A percentile compares a stretch with the other conserved stretches of the same genome.
phyloP scores from a whole-genome alignment of 2,113 vertebrate genomes.

The Halichoerus grypus region DNA sequence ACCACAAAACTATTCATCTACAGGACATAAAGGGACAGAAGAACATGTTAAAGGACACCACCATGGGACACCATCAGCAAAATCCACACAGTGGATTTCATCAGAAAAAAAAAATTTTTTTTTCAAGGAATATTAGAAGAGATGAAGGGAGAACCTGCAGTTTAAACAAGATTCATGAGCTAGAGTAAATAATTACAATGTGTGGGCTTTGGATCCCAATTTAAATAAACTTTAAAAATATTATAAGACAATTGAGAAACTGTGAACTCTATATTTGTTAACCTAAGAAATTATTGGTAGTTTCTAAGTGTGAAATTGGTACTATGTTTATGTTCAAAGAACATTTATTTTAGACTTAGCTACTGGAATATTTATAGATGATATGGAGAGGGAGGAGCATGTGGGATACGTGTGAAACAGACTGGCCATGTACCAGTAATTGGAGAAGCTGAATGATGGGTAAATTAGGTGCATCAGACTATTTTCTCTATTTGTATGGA shows the following conservation, averaged over 20 bases:
- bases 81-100: neutral
- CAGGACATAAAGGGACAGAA: neutral
- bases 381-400: neutral
- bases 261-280: neutral
- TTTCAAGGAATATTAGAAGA: neutral
- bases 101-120: neutral
- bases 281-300: conserved; percentile 15
- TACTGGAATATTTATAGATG: neutral
- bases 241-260: neutral
- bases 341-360: conserved; percentile 20
- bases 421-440: neutral
- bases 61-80: neutral
- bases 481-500: neutral
- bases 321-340: neutral
- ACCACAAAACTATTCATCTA: neutral
- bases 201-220: neutral
- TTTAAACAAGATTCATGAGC: conserved; percentile 21
- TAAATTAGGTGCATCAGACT: neutral
- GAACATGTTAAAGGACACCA: neutral
- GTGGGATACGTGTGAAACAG: neutral
- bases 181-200: neutral
- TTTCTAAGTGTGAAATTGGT: neutral
- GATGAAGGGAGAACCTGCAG: neutral
- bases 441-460: neutral
- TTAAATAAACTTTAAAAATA: conserved; percentile 36